Evolutionary conservation across 2,888 invertebrate genomes (phyloP).

Genomic region (Sminthurinus aureus): DNA sequence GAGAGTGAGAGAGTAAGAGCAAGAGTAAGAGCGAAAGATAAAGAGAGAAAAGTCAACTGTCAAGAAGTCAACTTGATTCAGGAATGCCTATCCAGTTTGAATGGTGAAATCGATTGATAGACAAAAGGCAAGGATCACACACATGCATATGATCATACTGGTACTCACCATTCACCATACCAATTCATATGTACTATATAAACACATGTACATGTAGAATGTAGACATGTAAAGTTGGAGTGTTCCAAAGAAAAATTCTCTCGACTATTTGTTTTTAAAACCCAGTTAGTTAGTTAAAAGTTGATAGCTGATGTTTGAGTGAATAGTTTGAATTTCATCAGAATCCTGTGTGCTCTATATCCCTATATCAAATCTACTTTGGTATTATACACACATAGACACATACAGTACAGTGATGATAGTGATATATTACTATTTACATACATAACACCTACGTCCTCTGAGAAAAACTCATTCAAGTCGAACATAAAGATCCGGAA

Average conservation of each 20-base stretch:
- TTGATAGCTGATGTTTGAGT: neutral
- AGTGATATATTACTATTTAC: too few species aligned
- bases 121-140: too few species aligned
- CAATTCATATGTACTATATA: too few species aligned
- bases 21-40: too few species aligned
- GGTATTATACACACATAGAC: too few species aligned
- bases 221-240: neutral
- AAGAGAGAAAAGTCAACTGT: neutral
- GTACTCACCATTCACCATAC: neutral
- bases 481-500: neutral
- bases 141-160: too few species aligned
- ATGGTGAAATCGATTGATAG: neutral
- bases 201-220: too few species aligned
- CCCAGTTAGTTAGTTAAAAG: constrained; percentile 10
- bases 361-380: too few species aligned
- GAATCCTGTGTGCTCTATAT: too few species aligned
- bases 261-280: constrained; percentile 17
- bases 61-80: neutral
- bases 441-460: neutral
- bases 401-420: too few species aligned
- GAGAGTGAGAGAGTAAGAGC: neutral
- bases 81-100: neutral
- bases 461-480: neutral
- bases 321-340: too few species aligned
- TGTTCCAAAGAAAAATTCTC: neutral